phyloP scores from a whole-genome alignment of 2,113 vertebrate genomes.

The Erythrocebus patas region DNA sequence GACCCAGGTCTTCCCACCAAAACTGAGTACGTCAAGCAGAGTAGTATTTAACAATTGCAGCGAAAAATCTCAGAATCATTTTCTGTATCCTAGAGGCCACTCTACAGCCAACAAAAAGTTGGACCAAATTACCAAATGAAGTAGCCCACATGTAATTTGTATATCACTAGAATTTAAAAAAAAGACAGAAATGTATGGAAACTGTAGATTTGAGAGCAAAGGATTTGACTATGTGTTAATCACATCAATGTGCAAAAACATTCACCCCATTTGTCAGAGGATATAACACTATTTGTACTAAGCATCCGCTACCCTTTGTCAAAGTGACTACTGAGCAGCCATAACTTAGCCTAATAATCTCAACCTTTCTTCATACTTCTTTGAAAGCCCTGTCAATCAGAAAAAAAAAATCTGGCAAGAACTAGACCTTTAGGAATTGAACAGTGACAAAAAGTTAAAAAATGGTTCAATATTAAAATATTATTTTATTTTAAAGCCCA shows the following conservation, averaged over 20 bases:
- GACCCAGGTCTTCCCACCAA: neutral
- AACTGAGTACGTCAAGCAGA: neutral
- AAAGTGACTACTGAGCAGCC: neutral
- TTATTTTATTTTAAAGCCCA: neutral
- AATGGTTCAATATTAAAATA: neutral
- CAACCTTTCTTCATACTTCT: neutral
- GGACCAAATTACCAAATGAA: neutral
- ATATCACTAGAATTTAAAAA: neutral
- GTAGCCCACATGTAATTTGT: neutral
- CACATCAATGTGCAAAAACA: neutral
- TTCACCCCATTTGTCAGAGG: neutral
- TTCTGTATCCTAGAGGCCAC: neutral
- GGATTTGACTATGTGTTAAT: neutral
- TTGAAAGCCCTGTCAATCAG: neutral
- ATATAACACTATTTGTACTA: neutral
- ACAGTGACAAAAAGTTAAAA: neutral
- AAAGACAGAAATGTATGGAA: neutral
- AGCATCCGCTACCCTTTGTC: neutral
- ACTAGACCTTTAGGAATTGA: neutral
- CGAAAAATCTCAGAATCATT: constrained; percentile 10
- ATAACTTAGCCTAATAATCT: neutral
- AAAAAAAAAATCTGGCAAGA: neutral
- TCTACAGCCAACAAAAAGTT: neutral
- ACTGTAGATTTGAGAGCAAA: neutral
- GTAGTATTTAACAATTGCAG: neutral